These are phyloP conservation scores for Protaetia brevitarsis DNA, from an alignment of 1,140 invertebrate genomes.

Conservation along the genomic window DNA sequence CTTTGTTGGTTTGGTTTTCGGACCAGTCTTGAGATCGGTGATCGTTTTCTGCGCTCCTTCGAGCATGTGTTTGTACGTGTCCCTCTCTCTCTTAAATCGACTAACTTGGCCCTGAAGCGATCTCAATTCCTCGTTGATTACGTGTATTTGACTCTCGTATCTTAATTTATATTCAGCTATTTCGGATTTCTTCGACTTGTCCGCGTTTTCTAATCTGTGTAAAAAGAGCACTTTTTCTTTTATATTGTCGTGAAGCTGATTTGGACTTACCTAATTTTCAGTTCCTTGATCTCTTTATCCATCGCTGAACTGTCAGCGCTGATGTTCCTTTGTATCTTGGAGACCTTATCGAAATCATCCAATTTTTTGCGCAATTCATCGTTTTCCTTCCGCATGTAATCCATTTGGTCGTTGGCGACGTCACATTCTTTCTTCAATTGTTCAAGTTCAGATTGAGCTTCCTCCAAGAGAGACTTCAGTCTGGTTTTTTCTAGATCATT, in stretches of 20 bases:
- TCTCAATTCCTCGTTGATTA: conserved; percentile 82
- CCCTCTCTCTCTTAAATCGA: conserved; percentile 82
- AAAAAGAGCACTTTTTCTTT: conserved; percentile 20
- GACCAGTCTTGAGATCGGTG: conserved; percentile 63
- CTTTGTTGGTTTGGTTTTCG: conserved; percentile 47
- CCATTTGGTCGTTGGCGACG: conserved; percentile 66
- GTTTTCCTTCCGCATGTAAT: conserved; percentile 69
- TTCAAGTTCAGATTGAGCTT: conserved; percentile 72
- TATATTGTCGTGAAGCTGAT: not conserved
- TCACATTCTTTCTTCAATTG: conserved; percentile 70
- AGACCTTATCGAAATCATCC: conserved; percentile 81
- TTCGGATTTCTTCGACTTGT: conserved; percentile 80
- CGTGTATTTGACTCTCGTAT: conserved; percentile 82
- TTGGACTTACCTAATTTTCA: conserved; percentile 59
- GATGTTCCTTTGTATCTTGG: conserved; percentile 76
- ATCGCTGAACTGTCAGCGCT: conserved; percentile 68
- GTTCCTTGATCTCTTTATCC: conserved; percentile 71
- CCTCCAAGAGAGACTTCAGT: conserved; percentile 66
- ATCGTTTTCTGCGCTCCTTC: conserved; percentile 82
- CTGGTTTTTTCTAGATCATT: conserved; percentile 63
- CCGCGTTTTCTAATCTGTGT: conserved; percentile 68
- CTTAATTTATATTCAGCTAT: conserved; percentile 80
- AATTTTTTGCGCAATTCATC: conserved; percentile 78
- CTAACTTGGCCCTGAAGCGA: conserved; percentile 74
- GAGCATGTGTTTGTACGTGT: conserved; percentile 88